Evolutionary conservation across 2,113 vertebrate species (phyloP).

Genomic region (Pogona vitticeps): DNA sequence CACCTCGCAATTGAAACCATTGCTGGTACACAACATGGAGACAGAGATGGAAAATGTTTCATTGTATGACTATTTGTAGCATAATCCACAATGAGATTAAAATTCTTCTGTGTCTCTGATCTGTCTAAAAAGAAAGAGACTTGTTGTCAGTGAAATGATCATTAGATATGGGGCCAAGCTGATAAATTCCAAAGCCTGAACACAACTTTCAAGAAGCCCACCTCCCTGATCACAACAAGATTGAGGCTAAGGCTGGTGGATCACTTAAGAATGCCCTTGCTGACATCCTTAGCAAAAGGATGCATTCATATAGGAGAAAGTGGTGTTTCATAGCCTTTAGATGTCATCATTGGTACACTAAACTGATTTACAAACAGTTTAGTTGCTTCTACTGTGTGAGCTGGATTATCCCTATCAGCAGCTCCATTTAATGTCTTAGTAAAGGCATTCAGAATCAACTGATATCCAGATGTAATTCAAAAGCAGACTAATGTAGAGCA

Average conservation of each 20-base stretch:
- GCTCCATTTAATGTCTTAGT: background rate
- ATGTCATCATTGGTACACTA: background rate
- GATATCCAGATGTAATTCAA: background rate
- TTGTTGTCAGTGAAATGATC: background rate
- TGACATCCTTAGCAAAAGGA: background rate
- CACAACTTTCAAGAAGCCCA: background rate
- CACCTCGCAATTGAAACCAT: too few relatives aligned
- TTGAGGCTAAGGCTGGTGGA: background rate
- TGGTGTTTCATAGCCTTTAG: background rate
- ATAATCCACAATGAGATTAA: background rate
- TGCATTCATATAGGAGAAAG: background rate
- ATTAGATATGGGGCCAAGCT: background rate
- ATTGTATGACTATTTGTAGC: background rate
- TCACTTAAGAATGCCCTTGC: background rate
- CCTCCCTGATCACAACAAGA: background rate
- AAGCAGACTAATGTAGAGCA: background rate
- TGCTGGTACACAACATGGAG: too few relatives aligned
- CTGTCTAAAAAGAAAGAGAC: background rate
- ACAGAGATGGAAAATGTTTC: too few relatives aligned
- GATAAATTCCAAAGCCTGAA: background rate
- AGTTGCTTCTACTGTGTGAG: background rate
- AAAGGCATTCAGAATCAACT: background rate
- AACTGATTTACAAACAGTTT: too few relatives aligned
- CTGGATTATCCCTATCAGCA: background rate
- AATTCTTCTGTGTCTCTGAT: background rate